Conservation (phyloP, 2,888 invertebrate species). For the Lottia gigantea region DNA sequence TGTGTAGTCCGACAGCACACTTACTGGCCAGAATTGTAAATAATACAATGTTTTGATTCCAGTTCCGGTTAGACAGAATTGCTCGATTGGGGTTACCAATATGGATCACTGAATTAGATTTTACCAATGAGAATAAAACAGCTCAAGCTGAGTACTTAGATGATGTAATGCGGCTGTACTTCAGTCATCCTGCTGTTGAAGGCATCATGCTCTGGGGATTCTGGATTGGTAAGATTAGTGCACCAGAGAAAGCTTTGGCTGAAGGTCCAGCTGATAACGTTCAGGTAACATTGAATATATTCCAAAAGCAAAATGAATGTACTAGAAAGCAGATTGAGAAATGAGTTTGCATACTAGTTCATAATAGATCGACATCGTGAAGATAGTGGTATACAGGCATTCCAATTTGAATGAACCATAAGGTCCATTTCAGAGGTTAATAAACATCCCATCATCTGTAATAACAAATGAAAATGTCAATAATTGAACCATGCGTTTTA, state of each 20-base stretch:
- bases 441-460: too few relatives aligned
- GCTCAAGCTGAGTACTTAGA: conserved; percentile 31
- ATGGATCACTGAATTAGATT: conserved; percentile 47
- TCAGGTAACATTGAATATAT: conserved; percentile 9
- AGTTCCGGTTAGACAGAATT: conserved; percentile 39
- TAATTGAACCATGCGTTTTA: not conserved
- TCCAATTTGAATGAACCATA: too few relatives aligned
- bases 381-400: too few relatives aligned
- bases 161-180: conserved; percentile 27
- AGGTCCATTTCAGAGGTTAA: too few relatives aligned
- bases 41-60: not conserved
- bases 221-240: conserved; percentile 9
- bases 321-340: too few relatives aligned
- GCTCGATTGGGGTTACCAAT: conserved; percentile 42
- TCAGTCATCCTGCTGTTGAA: conserved; percentile 33
- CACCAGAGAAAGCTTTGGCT: conserved; percentile 23
- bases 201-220: conserved; percentile 29
- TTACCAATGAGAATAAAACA: conserved; percentile 28
- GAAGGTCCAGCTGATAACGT: conserved; percentile 19
- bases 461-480: too few relatives aligned
- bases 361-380: too few relatives aligned
- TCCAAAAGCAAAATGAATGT: too few relatives aligned
- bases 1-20: too few relatives aligned
- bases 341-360: too few relatives aligned
- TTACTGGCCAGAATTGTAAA: too few relatives aligned